Evolutionary conservation across 2,888 invertebrate genomes (phyloP).

Genomic region (Pyrgus malvae): DNA sequence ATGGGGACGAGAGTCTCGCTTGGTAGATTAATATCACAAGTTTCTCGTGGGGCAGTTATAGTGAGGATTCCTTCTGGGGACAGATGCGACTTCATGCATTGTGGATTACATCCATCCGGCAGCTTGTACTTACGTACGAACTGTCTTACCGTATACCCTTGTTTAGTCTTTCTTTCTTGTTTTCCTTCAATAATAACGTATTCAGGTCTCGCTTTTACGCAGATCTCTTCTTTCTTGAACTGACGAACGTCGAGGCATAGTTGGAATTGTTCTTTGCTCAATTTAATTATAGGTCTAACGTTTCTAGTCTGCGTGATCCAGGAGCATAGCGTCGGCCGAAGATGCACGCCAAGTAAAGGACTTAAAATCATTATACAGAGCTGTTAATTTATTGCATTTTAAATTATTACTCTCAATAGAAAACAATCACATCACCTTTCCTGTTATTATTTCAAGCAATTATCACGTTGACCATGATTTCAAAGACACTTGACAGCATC

Average conservation of each 20-base stretch:
- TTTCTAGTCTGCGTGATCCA: constrained; percentile 44
- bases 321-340: constrained; percentile 38
- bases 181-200: constrained; percentile 66
- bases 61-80: constrained; percentile 58
- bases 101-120: constrained; percentile 57
- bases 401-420: neutral
- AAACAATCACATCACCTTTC: neutral
- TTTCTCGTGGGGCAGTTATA: constrained; percentile 52
- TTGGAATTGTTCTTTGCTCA: constrained; percentile 58
- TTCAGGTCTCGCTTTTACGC: constrained; percentile 60
- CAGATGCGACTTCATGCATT: constrained; percentile 48
- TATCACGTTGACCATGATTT: constrained; percentile 23
- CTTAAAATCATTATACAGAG: constrained; percentile 38
- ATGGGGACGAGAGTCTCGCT: constrained; percentile 51
- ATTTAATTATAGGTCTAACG: constrained; percentile 51
- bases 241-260: constrained; percentile 57
- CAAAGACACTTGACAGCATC: constrained; percentile 21
- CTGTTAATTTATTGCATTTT: neutral
- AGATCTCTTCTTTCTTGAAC: constrained; percentile 59
- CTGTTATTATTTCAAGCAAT: constrained; percentile 4
- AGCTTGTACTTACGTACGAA: constrained; percentile 63
- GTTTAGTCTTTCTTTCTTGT: constrained; percentile 56
- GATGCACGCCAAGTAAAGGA: constrained; percentile 31
- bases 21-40: constrained; percentile 43
- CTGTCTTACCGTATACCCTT: constrained; percentile 51